Conservation (phyloP, 1,140 invertebrate species). For the Pseudomyrmex pallidus region DNA sequence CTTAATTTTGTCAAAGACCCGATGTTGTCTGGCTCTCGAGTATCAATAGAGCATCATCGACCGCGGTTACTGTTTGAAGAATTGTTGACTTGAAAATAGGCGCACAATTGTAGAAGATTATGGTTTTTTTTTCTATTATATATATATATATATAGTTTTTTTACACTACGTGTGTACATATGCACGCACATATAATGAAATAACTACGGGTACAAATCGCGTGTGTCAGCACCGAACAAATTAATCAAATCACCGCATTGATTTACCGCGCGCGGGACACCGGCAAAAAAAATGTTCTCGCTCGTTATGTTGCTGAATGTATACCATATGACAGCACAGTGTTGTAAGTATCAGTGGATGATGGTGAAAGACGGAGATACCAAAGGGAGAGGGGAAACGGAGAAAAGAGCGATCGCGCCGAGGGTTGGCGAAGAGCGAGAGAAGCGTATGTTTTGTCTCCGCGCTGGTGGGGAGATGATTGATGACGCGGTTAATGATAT, state of each 20-base stretch:
- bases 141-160: too few species aligned
- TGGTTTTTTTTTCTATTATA: too few species aligned
- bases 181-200: too few species aligned
- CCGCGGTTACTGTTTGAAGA: too few species aligned
- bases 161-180: too few species aligned
- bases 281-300: constrained; percentile 40
- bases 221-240: constrained; percentile 65
- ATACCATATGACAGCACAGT: constrained; percentile 38
- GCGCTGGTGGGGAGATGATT: constrained; percentile 75
- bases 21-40: not conserved
- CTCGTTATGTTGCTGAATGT: constrained; percentile 68
- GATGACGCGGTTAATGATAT: constrained; percentile 79
- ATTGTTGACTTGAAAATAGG: too few species aligned
- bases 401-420: constrained; percentile 52
- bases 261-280: constrained; percentile 64
- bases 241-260: constrained; percentile 72
- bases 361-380: constrained; percentile 5
- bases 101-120: too few species aligned
- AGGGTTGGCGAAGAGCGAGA: constrained; percentile 57
- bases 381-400: constrained; percentile 8
- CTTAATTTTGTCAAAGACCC: not conserved
- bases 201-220: constrained; percentile 30
- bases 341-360: not conserved
- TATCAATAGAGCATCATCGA: not conserved
- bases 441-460: constrained; percentile 75